A percentile compares a stretch with the other conserved stretches of the same genome.
These are phyloP conservation scores for Hemiprocne comata DNA, from an alignment of 2,113 vertebrate genomes.

Conservation along the genomic window DNA sequence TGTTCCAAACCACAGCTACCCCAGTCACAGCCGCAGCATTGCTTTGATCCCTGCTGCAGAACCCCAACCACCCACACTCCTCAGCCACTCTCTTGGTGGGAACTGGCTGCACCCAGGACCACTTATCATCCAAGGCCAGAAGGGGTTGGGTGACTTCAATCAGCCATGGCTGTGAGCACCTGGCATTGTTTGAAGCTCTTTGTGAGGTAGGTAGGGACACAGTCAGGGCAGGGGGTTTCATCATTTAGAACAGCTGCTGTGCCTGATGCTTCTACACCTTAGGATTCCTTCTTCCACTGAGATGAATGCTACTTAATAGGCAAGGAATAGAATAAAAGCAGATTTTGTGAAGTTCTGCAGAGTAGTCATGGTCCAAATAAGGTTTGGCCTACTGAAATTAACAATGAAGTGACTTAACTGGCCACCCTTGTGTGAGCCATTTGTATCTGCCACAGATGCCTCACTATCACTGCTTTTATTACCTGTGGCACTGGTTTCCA, in stretches of 20 bases:
- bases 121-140: neutral
- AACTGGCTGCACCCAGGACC: neutral
- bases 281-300: neutral
- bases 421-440: neutral
- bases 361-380: neutral
- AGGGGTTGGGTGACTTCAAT: neutral
- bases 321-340: neutral
- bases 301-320: neutral
- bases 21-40: neutral
- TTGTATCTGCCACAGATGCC: neutral
- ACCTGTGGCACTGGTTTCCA: neutral
- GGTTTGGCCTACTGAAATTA: neutral
- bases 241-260: neutral
- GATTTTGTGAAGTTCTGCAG: neutral
- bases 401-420: neutral
- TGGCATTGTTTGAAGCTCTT: neutral
- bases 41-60: neutral
- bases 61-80: neutral
- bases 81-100: fast-evolving
- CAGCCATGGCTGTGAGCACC: neutral
- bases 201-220: neutral
- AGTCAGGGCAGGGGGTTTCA: neutral
- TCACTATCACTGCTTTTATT: neutral
- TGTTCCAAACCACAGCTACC: neutral
- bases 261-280: neutral